Conservation (phyloP, 2,113 vertebrate species). For the Chamaetylas fuelleborni region DNA sequence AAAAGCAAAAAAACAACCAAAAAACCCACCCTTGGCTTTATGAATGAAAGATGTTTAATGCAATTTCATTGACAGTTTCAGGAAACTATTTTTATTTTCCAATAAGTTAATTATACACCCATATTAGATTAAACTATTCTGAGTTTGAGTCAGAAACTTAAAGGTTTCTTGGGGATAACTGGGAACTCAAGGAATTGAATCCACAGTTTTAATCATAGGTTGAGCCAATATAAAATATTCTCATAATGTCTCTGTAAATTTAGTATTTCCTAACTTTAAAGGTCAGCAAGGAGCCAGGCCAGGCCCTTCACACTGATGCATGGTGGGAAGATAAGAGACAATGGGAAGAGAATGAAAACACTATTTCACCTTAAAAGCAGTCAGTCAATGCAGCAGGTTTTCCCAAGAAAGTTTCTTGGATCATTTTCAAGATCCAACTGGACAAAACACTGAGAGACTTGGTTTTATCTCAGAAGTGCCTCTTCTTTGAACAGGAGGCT, state of each 20-base stretch:
- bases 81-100: neutral
- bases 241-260: neutral
- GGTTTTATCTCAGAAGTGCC: neutral
- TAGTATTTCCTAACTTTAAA: neutral
- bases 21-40: neutral
- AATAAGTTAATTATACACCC: neutral
- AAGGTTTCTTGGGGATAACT: neutral
- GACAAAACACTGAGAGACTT: neutral
- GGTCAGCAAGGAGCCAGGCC: neutral
- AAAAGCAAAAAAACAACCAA: too few relatives aligned
- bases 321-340: neutral
- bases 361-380: neutral
- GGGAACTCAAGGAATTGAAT: neutral
- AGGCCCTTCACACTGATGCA: neutral
- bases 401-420: neutral
- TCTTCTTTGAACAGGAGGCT: neutral
- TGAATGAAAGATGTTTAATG: neutral
- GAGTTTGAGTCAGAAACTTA: neutral
- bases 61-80: neutral
- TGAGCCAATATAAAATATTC: neutral
- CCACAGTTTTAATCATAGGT: neutral
- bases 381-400: neutral
- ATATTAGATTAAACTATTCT: neutral
- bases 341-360: neutral
- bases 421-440: neutral